phyloP scores from a whole-genome alignment of 2,888 invertebrate species.

The Eudasyphora cyanicolor region DNA sequence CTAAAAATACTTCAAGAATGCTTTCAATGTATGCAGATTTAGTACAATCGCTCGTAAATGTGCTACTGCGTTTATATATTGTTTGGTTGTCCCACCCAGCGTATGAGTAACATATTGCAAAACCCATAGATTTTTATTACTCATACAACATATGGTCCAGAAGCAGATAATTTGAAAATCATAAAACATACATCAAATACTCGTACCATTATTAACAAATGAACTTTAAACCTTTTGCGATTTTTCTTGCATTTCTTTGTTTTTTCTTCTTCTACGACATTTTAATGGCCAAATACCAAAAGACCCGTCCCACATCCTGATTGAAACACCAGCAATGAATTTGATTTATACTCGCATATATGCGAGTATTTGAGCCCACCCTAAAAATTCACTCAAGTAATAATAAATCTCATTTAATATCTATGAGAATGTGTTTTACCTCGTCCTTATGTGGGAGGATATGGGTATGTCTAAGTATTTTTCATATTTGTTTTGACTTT shows the following conservation, averaged over 20 bases:
- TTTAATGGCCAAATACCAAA: background rate
- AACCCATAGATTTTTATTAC: constrained; percentile 4
- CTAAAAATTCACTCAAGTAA: background rate
- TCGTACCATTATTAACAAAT: constrained; percentile 1
- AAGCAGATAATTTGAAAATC: background rate
- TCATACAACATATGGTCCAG: constrained; percentile 3
- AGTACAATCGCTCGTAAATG: no score
- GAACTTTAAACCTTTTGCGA: background rate
- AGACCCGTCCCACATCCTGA: background rate
- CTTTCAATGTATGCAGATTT: no score
- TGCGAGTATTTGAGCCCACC: no score
- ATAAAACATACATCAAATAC: background rate
- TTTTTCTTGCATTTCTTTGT: background rate
- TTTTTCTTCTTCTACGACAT: background rate
- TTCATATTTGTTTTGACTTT: background rate
- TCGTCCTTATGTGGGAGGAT: background rate
- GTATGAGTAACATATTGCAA: background rate
- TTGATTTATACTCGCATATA: background rate
- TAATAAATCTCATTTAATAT: background rate
- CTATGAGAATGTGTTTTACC: background rate
- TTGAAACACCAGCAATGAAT: background rate
- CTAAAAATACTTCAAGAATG: no score
- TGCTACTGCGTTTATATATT: no score
- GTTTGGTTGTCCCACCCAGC: no score
- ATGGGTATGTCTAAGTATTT: background rate